Evolutionary conservation across 2,888 invertebrate species (phyloP), one percentile per base, ranked within the genome.

Genomic region (Agonopterix heracliana): DNA sequence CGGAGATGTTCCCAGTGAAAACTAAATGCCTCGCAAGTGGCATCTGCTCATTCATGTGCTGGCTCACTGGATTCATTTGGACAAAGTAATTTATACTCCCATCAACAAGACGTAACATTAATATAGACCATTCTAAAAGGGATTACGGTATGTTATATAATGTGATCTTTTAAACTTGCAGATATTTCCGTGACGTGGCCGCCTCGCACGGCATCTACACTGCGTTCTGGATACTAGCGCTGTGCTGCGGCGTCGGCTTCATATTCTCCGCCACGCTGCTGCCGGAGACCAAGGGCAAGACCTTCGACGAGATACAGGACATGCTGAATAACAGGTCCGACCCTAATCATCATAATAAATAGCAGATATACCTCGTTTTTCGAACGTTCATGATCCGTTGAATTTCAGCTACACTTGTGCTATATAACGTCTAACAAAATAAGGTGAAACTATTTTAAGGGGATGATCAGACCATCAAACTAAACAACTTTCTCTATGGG

Each of bases 21-120:
- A 93, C 94, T 2, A 94, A 94, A 73, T 92, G 93, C 5, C 84
- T 92, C 49, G 94, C 94, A 0, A 92, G 94, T 3, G 92, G 94
- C 0, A 89, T 95, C 41, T 93, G 93, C 0, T 93, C 96, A 4
- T 92, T 93, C 59, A 90, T 93, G 59, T 95, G 95, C 66, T 95
- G 95, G 95, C 72, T 91, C 0, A 85, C 94, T 0, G 94, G 93
- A 4, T 96, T 96, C 64, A 41, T 41, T 7, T 12, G 17, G 14
- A 43, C 43, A n/a, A n/a, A n/a, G n/a, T n/a, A n/a, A n/a, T n/a
- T n/a, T n/a, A n/a, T n/a, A n/a, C n/a, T n/a, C n/a, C n/a, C n/a
- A n/a, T n/a, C n/a, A n/a, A n/a, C n/a, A n/a, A n/a, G n/a, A n/a
- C n/a, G n/a, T n/a, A n/a, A n/a, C n/a, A n/a, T n/a, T n/a, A n/a